phyloP scores from a whole-genome alignment of 2,113 vertebrate genomes.

The Tychaedon coryphoeus region DNA sequence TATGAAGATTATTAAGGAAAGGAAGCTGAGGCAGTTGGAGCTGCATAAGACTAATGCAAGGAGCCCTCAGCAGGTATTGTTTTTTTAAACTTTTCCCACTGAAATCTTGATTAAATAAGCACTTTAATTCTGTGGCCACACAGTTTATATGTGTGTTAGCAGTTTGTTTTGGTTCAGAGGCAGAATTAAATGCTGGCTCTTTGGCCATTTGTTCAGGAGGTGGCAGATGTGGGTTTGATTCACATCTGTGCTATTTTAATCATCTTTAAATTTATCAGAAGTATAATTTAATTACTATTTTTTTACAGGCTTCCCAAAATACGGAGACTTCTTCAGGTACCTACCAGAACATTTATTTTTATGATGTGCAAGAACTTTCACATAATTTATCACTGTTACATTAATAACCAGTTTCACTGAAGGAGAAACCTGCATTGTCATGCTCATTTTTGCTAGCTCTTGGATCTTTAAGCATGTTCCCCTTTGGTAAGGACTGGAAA shows the following conservation, averaged over 20 bases:
- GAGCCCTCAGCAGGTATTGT: slow-evolving; percentile 29
- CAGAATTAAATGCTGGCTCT: neutral
- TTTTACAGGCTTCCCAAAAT: slow-evolving; percentile 49
- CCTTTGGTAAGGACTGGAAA: neutral
- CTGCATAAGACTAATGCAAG: neutral
- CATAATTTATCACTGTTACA: neutral
- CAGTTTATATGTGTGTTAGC: neutral
- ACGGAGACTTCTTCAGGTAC: slow-evolving; percentile 57
- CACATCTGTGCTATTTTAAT: neutral
- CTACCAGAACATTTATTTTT: neutral
- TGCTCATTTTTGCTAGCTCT: neutral
- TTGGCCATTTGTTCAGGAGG: neutral
- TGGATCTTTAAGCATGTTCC: neutral
- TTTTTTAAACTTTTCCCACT: neutral
- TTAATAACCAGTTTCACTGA: neutral
- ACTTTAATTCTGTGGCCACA: neutral
- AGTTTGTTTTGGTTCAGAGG: neutral
- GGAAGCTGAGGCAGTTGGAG: neutral
- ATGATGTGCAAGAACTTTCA: neutral
- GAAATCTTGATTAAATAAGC: neutral
- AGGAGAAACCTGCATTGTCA: neutral
- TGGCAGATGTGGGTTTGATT: neutral
- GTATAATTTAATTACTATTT: neutral
- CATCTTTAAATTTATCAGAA: neutral
- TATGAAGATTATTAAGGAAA: slow-evolving; percentile 76